Conservation (phyloP, 1,140 invertebrate genomes). For the Micrasema longulum region DNA sequence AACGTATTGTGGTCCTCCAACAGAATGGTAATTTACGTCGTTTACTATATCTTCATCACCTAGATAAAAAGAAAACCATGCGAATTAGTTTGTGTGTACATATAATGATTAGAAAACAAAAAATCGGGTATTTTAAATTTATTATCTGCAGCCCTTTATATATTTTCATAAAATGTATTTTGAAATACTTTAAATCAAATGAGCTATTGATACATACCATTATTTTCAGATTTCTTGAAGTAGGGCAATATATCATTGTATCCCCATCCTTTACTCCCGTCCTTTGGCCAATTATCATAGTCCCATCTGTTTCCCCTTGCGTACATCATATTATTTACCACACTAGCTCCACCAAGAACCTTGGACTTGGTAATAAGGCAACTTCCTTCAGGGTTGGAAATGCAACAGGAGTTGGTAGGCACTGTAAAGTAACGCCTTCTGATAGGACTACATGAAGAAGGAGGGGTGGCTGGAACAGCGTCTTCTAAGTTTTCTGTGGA, state of each 20-base stretch:
- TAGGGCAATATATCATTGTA: conserved; percentile 85
- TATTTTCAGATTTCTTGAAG: conserved; percentile 84
- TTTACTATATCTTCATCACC: no score
- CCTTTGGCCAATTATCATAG: conserved; percentile 77
- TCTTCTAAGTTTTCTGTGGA: conserved; percentile 71
- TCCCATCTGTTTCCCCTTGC: conserved; percentile 76
- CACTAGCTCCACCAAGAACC: conserved; percentile 79
- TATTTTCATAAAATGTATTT: no score
- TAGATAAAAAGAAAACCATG: no score
- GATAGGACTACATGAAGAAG: conserved; percentile 9
- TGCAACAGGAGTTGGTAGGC: conserved; percentile 74
- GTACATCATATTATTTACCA: conserved; percentile 86
- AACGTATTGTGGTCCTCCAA: neutral
- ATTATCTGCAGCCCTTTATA: no score
- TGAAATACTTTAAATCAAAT: no score
- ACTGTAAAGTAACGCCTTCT: conserved; percentile 85
- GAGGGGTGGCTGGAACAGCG: conserved; percentile 4
- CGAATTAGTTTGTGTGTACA: no score
- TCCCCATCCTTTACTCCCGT: conserved; percentile 90
- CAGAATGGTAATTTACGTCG: no score
- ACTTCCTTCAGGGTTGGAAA: conserved; percentile 71
- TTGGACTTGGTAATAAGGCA: conserved; percentile 80
- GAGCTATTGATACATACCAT: conserved; percentile 58
- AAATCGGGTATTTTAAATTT: no score
- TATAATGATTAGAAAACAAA: no score